phyloP scores from a whole-genome alignment of 2,797 vertebrate genomes.

The Microcaecilia unicolor region DNA sequence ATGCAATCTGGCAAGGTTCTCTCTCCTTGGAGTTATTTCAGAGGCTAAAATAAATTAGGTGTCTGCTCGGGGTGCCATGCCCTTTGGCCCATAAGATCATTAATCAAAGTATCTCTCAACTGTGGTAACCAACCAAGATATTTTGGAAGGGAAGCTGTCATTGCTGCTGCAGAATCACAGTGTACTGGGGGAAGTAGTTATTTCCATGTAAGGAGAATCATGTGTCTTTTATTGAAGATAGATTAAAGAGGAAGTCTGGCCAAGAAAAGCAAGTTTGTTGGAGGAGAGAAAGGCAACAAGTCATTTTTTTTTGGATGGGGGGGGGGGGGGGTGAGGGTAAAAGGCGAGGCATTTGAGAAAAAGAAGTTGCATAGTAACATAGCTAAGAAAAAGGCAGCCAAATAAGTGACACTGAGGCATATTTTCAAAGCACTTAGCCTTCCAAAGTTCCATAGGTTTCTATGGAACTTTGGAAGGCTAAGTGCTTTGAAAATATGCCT shows the following conservation, averaged over 20 bases:
- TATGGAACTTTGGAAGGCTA: too few species aligned
- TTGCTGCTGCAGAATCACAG: not conserved
- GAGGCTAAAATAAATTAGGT: constrained; percentile 97
- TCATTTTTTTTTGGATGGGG: too few species aligned
- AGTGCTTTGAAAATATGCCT: too few species aligned
- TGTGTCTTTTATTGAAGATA: not conserved
- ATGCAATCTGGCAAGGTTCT: constrained; percentile 72
- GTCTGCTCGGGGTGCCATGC: constrained; percentile 80
- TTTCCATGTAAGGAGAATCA: not conserved
- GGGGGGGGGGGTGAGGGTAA: too few species aligned
- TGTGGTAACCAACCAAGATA: constrained; percentile 21
- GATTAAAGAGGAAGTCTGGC: not conserved
- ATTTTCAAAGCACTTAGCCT: too few species aligned
- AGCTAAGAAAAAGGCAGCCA: not conserved
- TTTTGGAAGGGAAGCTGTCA: not conserved
- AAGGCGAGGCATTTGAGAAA: too few species aligned
- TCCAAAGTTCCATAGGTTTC: too few species aligned
- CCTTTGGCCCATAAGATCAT: constrained; percentile 86
- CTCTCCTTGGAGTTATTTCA: constrained; percentile 70
- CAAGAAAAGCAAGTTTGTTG: too few species aligned
- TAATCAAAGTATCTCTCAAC: constrained; percentile 81
- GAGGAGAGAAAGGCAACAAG: too few species aligned
- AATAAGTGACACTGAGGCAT: too few species aligned
- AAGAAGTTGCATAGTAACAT: not conserved
- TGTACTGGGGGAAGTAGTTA: constrained; percentile 6